phyloP scores from a whole-genome alignment of 2,113 vertebrate species.

The Pionites leucogaster region DNA sequence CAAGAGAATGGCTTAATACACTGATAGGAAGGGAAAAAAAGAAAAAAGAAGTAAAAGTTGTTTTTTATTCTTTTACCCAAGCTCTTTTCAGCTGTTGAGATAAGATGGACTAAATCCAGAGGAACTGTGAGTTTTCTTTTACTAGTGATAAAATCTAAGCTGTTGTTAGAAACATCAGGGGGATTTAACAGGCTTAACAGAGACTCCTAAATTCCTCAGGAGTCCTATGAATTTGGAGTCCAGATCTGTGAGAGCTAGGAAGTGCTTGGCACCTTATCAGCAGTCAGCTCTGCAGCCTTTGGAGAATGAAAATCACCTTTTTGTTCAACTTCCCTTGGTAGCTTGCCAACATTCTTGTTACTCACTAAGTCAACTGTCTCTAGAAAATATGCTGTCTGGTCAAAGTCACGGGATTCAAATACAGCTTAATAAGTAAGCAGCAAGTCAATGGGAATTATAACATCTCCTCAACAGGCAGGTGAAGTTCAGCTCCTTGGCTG shows the following conservation, averaged over 20 bases:
- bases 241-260: conserved; percentile 2
- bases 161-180: conserved; percentile 19
- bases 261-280: not conserved
- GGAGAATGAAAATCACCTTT: conserved; percentile 33
- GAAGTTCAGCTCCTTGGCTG: not conserved
- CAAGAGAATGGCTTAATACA: not conserved
- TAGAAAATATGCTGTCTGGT: not conserved
- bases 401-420: not conserved
- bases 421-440: not conserved
- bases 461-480: not conserved
- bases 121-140: not conserved
- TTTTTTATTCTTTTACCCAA: not conserved
- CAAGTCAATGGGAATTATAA: not conserved
- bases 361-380: not conserved
- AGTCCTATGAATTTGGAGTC: conserved; percentile 13
- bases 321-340: not conserved
- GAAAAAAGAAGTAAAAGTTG: not conserved
- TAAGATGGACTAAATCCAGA: conserved; percentile 20
- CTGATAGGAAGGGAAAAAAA: not conserved
- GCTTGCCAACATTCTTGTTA: conserved; percentile 3
- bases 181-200: conserved; percentile 35
- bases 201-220: not conserved
- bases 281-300: not conserved
- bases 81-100: not conserved
- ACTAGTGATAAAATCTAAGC: conserved; percentile 35